These are phyloP conservation scores for Trachelipus rathkii DNA, from an alignment of 1,140 invertebrate species.

Conservation along the genomic window DNA sequence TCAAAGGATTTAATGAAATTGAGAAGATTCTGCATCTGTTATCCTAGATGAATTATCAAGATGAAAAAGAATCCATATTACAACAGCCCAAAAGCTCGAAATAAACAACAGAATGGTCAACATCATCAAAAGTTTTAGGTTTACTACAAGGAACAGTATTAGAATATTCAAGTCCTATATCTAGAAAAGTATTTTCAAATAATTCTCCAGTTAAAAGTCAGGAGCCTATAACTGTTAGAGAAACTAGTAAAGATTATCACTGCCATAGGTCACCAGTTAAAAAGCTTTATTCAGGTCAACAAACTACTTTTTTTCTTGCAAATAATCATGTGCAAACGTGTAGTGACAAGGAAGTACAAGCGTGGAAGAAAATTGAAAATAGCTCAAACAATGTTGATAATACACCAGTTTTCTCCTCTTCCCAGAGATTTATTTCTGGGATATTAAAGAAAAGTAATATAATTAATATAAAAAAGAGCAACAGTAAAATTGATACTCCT, in stretches of 20 bases:
- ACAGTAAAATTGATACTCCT: neutral
- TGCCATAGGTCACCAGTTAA: neutral
- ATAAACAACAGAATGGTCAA: constrained; percentile 63
- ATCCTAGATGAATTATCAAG: too few relatives aligned
- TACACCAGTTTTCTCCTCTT: neutral
- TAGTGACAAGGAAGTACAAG: neutral
- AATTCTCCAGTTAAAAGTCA: too few relatives aligned
- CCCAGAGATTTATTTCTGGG: neutral
- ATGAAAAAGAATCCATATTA: constrained; percentile 9
- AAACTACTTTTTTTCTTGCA: neutral
- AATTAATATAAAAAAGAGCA: neutral
- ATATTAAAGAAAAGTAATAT: neutral
- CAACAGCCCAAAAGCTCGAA: constrained; percentile 61
- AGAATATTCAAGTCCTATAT: constrained; percentile 51
- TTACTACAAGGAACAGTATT: constrained; percentile 52
- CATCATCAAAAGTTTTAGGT: constrained; percentile 60
- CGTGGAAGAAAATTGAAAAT: neutral
- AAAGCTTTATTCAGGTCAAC: neutral
- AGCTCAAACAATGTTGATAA: neutral
- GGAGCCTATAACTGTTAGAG: too few relatives aligned
- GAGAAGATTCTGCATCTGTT: too few relatives aligned
- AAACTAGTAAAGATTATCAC: too few relatives aligned
- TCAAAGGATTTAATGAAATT: too few relatives aligned
- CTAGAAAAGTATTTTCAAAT: too few relatives aligned
- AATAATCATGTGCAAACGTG: neutral